A percentile compares a stretch with the other conserved stretches of the same genome.
These are phyloP conservation scores for Acanthosepion lycidas DNA, from an alignment of 2,888 invertebrate genomes.

Conservation along the genomic window DNA sequence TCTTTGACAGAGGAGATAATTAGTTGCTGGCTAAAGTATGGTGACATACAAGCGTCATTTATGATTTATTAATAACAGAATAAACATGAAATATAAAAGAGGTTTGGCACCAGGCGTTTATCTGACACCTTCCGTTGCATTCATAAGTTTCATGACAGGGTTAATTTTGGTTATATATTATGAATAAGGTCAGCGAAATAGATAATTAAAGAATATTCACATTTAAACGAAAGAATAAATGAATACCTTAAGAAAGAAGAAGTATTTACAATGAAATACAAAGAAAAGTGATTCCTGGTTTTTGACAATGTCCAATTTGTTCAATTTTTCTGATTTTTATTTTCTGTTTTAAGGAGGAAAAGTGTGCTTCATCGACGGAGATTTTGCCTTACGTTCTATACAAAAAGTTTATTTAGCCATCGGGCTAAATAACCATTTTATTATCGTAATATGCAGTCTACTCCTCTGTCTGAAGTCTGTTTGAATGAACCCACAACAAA, in stretches of 20 bases:
- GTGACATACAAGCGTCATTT: background rate
- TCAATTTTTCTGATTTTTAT: no score
- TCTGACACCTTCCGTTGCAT: background rate
- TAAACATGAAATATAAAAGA: background rate
- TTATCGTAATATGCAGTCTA: no score
- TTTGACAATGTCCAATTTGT: no score
- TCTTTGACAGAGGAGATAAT: background rate
- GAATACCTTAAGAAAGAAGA: background rate
- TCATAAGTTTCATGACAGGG: background rate
- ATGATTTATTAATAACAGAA: background rate
- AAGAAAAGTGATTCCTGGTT: no score
- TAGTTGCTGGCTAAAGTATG: background rate
- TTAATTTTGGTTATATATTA: background rate
- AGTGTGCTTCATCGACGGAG: no score
- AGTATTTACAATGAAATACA: background rate
- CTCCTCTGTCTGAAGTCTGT: no score
- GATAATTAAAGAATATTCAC: background rate
- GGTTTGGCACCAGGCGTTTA: background rate
- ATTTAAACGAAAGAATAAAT: background rate
- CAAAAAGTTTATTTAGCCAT: no score
- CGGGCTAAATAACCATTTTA: no score
- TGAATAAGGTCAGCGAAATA: background rate
- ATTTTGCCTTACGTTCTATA: no score
- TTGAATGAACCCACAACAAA: no score
- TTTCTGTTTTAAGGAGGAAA: no score